A percentile compares a stretch with the other conserved stretches of the same genome.
Conservation (phyloP, 2,113 vertebrate genomes). For the Caracal caracal region DNA sequence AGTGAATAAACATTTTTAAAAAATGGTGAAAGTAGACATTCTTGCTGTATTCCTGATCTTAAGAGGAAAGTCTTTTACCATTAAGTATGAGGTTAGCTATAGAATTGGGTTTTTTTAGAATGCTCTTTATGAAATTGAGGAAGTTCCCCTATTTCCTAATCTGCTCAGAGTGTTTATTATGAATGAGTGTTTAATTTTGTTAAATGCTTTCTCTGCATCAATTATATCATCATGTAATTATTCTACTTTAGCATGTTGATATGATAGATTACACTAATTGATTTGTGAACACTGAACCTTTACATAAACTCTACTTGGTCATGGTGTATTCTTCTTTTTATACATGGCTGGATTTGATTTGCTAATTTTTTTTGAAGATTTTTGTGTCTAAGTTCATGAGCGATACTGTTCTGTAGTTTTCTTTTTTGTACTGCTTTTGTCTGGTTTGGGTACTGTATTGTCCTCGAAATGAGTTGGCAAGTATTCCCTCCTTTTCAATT, state of each 20-base stretch:
- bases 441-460: conserved; percentile 26
- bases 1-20: background rate
- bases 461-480: conserved; percentile 40
- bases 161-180: conserved; percentile 29
- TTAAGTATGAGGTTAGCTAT: background rate
- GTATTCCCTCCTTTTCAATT: conserved; percentile 40
- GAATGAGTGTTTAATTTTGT: background rate
- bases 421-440: conserved; percentile 9
- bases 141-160: background rate
- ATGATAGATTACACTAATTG: background rate
- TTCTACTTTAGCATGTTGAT: conserved; percentile 19
- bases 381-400: conserved; percentile 17
- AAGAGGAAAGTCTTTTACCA: background rate
- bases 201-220: conserved; percentile 33
- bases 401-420: background rate
- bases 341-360: conserved; percentile 3
- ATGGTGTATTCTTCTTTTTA: background rate
- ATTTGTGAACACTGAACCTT: conserved; percentile 29
- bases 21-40: background rate
- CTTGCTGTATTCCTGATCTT: background rate
- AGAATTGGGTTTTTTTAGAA: background rate
- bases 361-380: background rate
- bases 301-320: background rate
- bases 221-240: background rate
- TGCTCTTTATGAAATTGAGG: conserved; percentile 7